Conservation (phyloP, 2,113 vertebrate species). For the Coturnix japonica region DNA sequence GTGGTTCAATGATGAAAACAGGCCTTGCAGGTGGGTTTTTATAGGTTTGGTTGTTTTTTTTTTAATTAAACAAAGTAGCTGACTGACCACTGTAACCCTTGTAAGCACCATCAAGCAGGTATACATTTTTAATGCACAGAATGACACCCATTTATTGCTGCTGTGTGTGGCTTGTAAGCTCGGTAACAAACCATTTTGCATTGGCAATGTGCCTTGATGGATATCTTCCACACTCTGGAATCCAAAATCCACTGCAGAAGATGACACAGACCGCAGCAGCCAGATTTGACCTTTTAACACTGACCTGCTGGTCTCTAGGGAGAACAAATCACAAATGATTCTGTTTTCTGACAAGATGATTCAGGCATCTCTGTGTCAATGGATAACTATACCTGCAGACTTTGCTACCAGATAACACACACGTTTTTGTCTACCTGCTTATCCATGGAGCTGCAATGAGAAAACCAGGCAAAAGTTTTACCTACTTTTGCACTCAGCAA, state of each 20-base stretch:
- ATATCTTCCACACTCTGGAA: not conserved
- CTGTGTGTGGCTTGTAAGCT: not conserved
- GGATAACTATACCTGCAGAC: conserved; percentile 30
- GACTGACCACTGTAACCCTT: not conserved
- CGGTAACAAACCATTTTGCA: not conserved
- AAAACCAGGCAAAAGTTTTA: not conserved
- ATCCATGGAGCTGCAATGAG: not conserved
- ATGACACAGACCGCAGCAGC: not conserved
- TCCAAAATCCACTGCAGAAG: not conserved
- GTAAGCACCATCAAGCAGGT: accelerated
- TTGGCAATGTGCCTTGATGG: not conserved
- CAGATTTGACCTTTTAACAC: not conserved
- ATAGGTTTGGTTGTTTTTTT: no score
- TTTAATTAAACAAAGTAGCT: not conserved
- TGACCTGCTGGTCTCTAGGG: not conserved
- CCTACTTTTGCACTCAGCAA: not conserved
- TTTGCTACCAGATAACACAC: conserved; percentile 1
- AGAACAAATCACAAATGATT: not conserved
- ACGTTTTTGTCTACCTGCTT: not conserved
- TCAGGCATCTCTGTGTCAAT: not conserved
- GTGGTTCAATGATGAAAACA: not conserved
- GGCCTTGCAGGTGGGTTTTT: not conserved
- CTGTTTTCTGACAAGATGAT: not conserved
- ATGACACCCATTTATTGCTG: not conserved
- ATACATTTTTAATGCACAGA: not conserved